These are phyloP conservation scores for Tetramorium alpestre DNA, from an alignment of 1,140 invertebrate species.

Conservation along the genomic window DNA sequence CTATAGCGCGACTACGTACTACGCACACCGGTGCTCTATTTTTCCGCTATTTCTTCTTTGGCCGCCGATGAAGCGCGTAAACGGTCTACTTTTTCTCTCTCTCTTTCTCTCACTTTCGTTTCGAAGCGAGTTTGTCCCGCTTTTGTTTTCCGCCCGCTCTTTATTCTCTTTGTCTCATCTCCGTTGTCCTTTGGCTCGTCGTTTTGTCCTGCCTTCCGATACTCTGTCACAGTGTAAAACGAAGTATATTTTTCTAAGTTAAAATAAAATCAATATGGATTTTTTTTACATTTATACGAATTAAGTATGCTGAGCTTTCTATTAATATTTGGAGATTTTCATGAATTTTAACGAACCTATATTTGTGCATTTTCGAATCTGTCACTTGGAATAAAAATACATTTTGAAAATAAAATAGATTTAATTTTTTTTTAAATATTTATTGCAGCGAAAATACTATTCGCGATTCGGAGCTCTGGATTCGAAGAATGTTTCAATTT, in stretches of 20 bases:
- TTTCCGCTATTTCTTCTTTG: conserved; percentile 53
- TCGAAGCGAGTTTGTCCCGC: not conserved
- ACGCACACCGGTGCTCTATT: conserved; percentile 53
- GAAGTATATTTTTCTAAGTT: not conserved
- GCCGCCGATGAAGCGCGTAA: conserved; percentile 40
- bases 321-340: not conserved
- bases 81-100: conserved; percentile 4
- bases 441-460: not conserved
- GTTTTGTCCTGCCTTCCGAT: conserved; percentile 10
- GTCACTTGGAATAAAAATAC: not conserved
- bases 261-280: not conserved
- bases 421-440: not conserved
- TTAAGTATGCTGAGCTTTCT: not conserved
- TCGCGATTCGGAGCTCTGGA: not conserved
- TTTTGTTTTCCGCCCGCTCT: conserved; percentile 20
- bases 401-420: not conserved
- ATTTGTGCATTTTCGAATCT: too few relatives aligned
- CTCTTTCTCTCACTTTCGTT: not conserved
- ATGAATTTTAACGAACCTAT: not conserved
- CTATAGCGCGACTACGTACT: conserved; percentile 20
- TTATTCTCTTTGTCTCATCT: conserved; percentile 16
- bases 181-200: not conserved
- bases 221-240: not conserved
- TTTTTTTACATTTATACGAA: not conserved
- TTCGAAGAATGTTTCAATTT: not conserved